phyloP scores from a whole-genome alignment of 2,113 vertebrate species.

The Cheilinus undulatus region DNA sequence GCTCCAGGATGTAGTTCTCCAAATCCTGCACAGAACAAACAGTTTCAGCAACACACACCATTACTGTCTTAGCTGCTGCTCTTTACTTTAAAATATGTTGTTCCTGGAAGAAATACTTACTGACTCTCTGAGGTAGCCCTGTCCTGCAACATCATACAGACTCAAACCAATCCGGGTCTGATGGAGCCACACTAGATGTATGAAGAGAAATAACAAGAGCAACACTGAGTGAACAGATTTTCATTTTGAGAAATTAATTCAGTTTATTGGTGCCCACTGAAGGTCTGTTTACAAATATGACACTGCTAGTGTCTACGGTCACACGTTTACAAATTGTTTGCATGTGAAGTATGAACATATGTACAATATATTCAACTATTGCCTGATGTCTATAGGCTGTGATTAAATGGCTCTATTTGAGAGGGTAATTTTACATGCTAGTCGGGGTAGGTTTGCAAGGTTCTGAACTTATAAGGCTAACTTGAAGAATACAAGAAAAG shows the following conservation, averaged over 20 bases:
- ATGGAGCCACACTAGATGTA: conserved; percentile 92
- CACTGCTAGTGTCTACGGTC: no score
- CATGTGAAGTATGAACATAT: no score
- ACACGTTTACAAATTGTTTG: no score
- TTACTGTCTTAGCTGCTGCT: not conserved
- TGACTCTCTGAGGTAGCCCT: conserved; percentile 97
- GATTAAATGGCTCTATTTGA: no score
- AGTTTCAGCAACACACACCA: not conserved
- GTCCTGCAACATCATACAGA: conserved; percentile 97
- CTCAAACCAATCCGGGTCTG: conserved; percentile 98
- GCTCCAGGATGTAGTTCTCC: conserved; percentile 98
- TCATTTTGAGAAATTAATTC: not conserved
- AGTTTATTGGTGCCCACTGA: no score
- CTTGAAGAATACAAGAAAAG: no score
- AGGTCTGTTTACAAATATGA: no score
- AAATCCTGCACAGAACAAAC: conserved; percentile 86
- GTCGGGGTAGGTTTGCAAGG: no score
- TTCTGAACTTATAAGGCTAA: no score
- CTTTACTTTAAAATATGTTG: not conserved
- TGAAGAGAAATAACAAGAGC: not conserved
- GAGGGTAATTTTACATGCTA: no score
- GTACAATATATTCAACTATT: no score
- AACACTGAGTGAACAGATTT: not conserved
- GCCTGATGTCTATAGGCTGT: no score
- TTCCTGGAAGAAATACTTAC: conserved; percentile 79